Base-by-base conservation (phyloP, 2,888 invertebrate species). In the Diadegma fenestrale region DNA sequence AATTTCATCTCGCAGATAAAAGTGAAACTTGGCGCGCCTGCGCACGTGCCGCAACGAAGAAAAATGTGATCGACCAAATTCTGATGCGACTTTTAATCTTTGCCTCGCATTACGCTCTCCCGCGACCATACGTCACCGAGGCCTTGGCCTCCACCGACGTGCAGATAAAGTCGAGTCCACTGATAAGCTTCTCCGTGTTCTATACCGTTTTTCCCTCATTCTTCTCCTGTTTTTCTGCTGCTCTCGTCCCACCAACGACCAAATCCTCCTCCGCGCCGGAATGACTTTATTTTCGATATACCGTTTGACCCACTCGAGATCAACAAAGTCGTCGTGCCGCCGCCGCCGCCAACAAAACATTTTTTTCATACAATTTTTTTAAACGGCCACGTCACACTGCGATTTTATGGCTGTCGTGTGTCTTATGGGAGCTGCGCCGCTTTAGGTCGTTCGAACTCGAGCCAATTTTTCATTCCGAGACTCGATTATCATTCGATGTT, bases 131-230 rank as follows among this genome's bases (percentile, higher is more conserved):
- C 85, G 89, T 88, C 88, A 90, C 66, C 88, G 87, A 76, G 66
- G 84, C 90, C 89, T 90, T 90, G 90, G 90, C 90, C 89, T 90
- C 89, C 88, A 88, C 84, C 80, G 84, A 85, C 73, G 77, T 88
- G 90, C n/a, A n/a, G n/a, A 90, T 90, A 89, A 90, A 88, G 88
- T 85, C 88, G 82, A 87, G 86, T 86, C 82, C 82, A 77, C 75
- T 82, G 90, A 90, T 90, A 90, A 89, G 88, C 84, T 77, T 63
- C 12, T 30, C 37, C 63, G 30, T n/a, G n/a, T 37, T 66, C 66
- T 37, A 64, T 82, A 64, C 26, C 43, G 54, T 64, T 51, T 69
- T 19, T 71, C 45, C 71, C n/a, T 41, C 30, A 45, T 48, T 68
- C 41, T 22, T 33, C 58, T 68, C 30, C 63, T 66, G n/a, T 63